These are phyloP conservation scores for Palythoa heliodiscus DNA, from an alignment of 92 coral and sea anemone genomes.

Conservation along the genomic window DNA sequence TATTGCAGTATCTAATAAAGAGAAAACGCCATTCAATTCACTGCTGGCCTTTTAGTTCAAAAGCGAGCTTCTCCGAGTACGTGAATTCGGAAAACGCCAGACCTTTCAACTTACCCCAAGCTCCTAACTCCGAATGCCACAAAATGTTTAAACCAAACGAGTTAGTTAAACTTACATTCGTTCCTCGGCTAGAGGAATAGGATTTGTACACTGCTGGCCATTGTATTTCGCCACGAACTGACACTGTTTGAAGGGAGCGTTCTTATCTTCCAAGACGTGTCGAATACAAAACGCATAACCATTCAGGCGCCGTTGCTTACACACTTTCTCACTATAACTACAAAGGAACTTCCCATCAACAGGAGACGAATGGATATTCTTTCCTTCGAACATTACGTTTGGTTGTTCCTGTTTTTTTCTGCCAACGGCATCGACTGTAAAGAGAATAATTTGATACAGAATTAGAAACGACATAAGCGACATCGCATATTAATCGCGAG, in stretches of 20 bases:
- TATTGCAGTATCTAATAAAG: constrained; percentile 92
- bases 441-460: constrained; percentile 69
- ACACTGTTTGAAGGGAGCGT: constrained; percentile 99
- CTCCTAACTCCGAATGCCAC: not conserved
- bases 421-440: constrained; percentile 83
- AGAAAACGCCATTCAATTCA: constrained; percentile 17
- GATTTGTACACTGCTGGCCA: constrained; percentile 99
- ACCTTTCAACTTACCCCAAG: not conserved
- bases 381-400: constrained; percentile 94
- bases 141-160: constrained; percentile 34
- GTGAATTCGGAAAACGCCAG: not conserved
- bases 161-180: constrained; percentile 85
- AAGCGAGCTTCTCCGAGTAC: constrained; percentile 31
- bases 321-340: constrained; percentile 98
- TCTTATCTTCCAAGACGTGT: constrained; percentile 98
- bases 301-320: constrained; percentile 99
- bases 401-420: constrained; percentile 81
- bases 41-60: constrained; percentile 1
- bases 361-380: constrained; percentile 99
- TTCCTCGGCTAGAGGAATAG: constrained; percentile 95
- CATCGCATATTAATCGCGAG: constrained; percentile 72
- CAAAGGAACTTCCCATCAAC: constrained; percentile 97
- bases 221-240: constrained; percentile 99
- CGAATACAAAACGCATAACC: constrained; percentile 99
- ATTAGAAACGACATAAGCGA: constrained; percentile 71